phyloP scores from a whole-genome alignment of 2,797 vertebrate species.

The Enteromius viviparus region DNA sequence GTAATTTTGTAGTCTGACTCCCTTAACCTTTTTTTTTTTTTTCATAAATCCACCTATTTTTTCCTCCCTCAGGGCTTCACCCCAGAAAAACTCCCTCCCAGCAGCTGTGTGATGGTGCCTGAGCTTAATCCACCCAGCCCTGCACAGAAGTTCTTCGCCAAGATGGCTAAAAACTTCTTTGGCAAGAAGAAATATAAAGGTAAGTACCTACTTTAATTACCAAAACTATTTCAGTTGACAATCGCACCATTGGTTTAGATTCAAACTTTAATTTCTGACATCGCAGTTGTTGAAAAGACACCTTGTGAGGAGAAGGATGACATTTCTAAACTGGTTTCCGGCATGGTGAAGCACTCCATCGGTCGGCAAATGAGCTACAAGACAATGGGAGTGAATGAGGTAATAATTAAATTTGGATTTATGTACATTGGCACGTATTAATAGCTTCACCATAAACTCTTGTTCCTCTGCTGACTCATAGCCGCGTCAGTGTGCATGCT shows the following conservation, averaged over 20 bases:
- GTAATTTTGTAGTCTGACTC: background rate
- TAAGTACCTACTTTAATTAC: conserved; percentile 57
- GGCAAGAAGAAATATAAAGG: conserved; percentile 91
- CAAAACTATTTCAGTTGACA: background rate
- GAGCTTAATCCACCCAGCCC: conserved; percentile 92
- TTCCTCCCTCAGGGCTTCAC: conserved; percentile 84
- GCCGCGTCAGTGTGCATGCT: background rate
- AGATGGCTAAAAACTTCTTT: conserved; percentile 96
- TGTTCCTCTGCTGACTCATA: background rate
- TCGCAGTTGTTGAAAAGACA: conserved; percentile 81
- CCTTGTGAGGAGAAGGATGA: conserved; percentile 87
- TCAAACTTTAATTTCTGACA: background rate
- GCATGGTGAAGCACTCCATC: conserved; percentile 91
- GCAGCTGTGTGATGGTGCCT: conserved; percentile 91
- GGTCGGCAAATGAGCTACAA: conserved; percentile 91
- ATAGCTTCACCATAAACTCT: background rate
- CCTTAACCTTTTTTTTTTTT: background rate
- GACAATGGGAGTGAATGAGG: conserved; percentile 86
- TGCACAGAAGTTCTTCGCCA: conserved; percentile 92
- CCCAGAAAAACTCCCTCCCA: conserved; percentile 91
- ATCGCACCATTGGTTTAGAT: background rate
- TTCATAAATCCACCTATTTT: background rate
- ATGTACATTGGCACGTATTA: background rate
- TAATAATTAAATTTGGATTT: conserved; percentile 46
- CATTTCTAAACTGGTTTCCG: conserved; percentile 91